These are phyloP conservation scores for Pelecanoides urinatrix DNA, from an alignment of 2,113 vertebrate species.

Conservation along the genomic window DNA sequence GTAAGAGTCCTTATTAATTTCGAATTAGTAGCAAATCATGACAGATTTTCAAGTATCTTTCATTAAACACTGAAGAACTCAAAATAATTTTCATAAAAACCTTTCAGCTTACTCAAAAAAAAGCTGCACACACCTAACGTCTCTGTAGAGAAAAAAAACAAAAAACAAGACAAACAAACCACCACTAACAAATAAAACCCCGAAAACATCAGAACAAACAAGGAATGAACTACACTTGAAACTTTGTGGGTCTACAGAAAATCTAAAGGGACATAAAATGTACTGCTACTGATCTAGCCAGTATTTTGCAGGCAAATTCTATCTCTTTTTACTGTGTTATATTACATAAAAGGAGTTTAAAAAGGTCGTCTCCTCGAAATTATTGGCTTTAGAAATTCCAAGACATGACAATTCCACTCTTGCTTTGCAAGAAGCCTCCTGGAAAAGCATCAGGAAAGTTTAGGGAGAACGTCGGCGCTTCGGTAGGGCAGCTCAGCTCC, in stretches of 20 bases:
- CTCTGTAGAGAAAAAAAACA: neutral
- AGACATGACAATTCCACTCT: rapidly evolving
- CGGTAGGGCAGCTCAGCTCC: neutral
- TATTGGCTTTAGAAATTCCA: neutral
- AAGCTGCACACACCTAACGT: rapidly evolving
- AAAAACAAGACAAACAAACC: neutral
- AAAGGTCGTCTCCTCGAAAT: neutral
- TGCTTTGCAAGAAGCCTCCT: rapidly evolving
- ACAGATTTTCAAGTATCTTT: neutral
- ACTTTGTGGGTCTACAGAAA: neutral
- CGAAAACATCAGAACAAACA: neutral
- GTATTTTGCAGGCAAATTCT: neutral
- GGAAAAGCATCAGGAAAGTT: neutral
- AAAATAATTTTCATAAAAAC: neutral
- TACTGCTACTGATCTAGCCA: neutral
- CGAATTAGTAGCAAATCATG: rapidly evolving
- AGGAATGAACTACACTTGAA: neutral
- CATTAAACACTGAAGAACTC: neutral
- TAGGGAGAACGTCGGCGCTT: rapidly evolving
- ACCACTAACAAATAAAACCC: neutral
- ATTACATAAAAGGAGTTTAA: rapidly evolving
- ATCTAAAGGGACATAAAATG: neutral
- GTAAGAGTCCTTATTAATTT: neutral
- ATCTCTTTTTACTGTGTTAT: rapidly evolving
- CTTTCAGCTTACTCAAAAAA: neutral